Base-by-base conservation (phyloP, 2,113 vertebrate genomes). In the Actinemys pallida region DNA sequence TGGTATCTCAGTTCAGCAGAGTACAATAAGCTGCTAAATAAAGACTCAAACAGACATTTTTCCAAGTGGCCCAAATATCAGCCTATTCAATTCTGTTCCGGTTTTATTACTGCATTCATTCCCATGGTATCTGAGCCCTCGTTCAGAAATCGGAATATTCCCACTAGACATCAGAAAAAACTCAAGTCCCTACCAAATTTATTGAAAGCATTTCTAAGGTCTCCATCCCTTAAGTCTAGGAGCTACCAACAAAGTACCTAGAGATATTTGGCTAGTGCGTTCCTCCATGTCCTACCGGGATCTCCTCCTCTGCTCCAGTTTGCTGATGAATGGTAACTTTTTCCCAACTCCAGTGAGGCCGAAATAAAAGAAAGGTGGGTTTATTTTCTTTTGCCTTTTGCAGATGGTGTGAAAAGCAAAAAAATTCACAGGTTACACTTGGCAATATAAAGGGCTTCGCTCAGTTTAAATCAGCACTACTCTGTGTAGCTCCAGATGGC, bases 141-240 rank as follows among this genome's bases (percentile, higher is more conserved):
- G 57, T 89, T 92, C 49, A 89, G 53, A 17, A 84, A 83, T 14
- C 17, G 62, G 83, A 81, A 17, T 53, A n/a, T 89, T 96, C n/a
- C 56, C 27, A 53, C 49, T 25, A 29, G 69, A 59, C 95, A 81
- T n/a, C 65, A 59, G 90, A 90, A 96, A 69, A 2, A 69, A 19
- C 25, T 93, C n/a, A 93, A 91, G 65, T 31, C 22, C 65, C 56
- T 89, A 39, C 3, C 1, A 82, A 84, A 76, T 75, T 90, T 5
- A 75, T 31, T 83, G 59, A 76, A 27, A 45, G 27, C 25, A 49
- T 80, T n/a, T 87, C 3, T 0, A 39, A 22, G 82, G 82, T 16
- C 8, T 39, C 13, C 79, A 54, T 8, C 57, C 88, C 85, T 52
- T 87, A 93, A 20, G 24, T 27, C 12, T 47, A 45, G 42, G 75